Conservation (phyloP, 2,113 vertebrate species). For the Eclectus roratus region DNA sequence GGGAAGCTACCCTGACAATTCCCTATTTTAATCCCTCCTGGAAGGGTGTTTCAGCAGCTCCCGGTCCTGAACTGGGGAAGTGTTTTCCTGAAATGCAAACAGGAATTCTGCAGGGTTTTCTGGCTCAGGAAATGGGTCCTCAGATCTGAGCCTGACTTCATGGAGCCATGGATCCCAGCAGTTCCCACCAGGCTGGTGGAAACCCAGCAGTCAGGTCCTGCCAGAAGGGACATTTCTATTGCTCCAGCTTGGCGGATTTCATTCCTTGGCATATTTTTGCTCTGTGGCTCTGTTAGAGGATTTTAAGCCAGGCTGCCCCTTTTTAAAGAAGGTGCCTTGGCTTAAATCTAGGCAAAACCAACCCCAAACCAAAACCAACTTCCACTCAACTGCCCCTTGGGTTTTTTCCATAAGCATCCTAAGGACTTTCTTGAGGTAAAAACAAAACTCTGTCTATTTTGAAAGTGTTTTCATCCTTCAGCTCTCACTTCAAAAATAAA, state of each 20-base stretch:
- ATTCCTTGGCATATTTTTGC: not conserved
- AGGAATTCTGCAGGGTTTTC: constrained; percentile 1
- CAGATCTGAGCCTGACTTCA: not conserved
- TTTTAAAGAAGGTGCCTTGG: not conserved
- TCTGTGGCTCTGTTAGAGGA: not conserved
- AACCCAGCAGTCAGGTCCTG: not conserved
- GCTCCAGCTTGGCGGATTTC: not conserved
- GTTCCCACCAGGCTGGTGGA: too few relatives aligned
- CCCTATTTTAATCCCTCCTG: not conserved
- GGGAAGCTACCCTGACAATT: not conserved
- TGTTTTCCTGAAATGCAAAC: not conserved
- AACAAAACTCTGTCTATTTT: not conserved
- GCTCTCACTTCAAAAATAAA: not conserved
- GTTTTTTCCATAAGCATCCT: not conserved
- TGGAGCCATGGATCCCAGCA: not conserved
- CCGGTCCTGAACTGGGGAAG: constrained; percentile 23
- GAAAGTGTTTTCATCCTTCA: not conserved
- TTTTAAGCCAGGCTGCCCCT: not conserved
- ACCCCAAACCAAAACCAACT: not conserved
- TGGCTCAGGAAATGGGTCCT: constrained; percentile 14
- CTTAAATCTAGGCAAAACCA: not conserved
- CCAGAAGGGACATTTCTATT: not conserved
- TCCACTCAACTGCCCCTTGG: not conserved
- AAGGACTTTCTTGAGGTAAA: not conserved
- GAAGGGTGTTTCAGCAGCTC: not conserved